These are phyloP conservation scores for Drosophila pegasa DNA, from an alignment of 2,888 invertebrate genomes.

Conservation along the genomic window DNA sequence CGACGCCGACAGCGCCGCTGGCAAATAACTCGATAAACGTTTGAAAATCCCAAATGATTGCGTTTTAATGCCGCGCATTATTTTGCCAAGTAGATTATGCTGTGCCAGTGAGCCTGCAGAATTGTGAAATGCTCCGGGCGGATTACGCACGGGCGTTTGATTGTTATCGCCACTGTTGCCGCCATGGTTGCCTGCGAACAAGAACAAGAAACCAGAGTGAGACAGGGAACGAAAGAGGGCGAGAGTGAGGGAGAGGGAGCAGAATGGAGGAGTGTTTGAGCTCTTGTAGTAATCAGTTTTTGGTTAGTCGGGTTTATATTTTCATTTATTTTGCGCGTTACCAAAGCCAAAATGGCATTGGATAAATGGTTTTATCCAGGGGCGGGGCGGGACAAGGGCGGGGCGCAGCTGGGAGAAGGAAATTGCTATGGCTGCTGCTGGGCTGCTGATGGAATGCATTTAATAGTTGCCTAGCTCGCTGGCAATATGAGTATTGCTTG, in stretches of 20 bases:
- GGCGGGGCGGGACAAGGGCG: background rate
- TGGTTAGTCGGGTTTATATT: constrained; percentile 78
- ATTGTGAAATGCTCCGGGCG: constrained; percentile 85
- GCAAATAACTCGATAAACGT: constrained; percentile 83
- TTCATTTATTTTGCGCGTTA: constrained; percentile 72
- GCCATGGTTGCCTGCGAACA: constrained; percentile 69
- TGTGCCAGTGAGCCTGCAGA: constrained; percentile 83
- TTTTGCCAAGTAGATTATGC: constrained; percentile 83
- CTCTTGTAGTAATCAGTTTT: constrained; percentile 73
- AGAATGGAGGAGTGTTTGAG: constrained; percentile 19
- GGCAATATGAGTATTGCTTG: constrained; percentile 14
- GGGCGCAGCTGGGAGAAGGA: constrained; percentile 30
- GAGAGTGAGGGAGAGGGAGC: constrained; percentile 3
- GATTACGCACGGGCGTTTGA: constrained; percentile 85
- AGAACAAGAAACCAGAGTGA: constrained; percentile 18
- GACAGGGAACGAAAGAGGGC: constrained; percentile 11
- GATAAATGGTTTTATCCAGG: constrained; percentile 41
- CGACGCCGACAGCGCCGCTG: constrained; percentile 58
- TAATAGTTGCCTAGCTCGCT: constrained; percentile 52
- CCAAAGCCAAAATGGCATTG: constrained; percentile 54
- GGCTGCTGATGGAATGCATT: constrained; percentile 48
- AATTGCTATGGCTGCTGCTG: constrained; percentile 52
- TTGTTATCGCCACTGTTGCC: constrained; percentile 82
- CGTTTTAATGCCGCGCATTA: constrained; percentile 84
- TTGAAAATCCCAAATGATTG: constrained; percentile 84